Evolutionary conservation across 1,140 invertebrate genomes (phyloP).

Genomic region (Drosophila simulans): DNA sequence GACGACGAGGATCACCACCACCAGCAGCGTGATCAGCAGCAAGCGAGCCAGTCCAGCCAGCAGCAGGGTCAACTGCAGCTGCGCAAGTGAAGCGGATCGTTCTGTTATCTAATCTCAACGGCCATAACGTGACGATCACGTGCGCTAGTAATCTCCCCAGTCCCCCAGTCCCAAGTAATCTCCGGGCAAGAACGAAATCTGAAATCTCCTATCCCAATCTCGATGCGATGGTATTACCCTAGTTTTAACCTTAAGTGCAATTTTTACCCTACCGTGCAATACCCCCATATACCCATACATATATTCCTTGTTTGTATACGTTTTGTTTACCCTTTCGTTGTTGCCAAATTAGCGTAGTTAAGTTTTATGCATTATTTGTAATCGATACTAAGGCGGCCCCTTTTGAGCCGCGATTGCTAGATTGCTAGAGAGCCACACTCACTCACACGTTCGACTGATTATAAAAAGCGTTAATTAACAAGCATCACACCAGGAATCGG

Average conservation of each 20-base stretch:
- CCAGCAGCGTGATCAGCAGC: slow-evolving; percentile 53
- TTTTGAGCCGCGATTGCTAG: slow-evolving; percentile 12
- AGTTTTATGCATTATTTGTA: slow-evolving; percentile 62
- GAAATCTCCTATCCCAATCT: slow-evolving; percentile 31
- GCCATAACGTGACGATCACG: slow-evolving; percentile 68
- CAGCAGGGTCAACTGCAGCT: slow-evolving; percentile 65
- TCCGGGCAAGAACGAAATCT: slow-evolving; percentile 39
- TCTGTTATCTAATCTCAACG: slow-evolving; percentile 78
- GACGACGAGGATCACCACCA: slow-evolving; percentile 86
- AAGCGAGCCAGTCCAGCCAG: slow-evolving; percentile 46
- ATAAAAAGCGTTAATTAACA: slow-evolving; percentile 52
- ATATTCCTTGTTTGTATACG: slow-evolving; percentile 24
- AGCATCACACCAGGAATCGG: slow-evolving; percentile 48
- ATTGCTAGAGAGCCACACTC: slow-evolving; percentile 23
- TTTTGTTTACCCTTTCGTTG: slow-evolving; percentile 58
- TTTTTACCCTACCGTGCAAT: slow-evolving; percentile 67
- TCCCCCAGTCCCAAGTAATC: slow-evolving; percentile 34
- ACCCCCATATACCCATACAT: slow-evolving; percentile 7
- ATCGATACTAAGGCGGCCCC: slow-evolving; percentile 6
- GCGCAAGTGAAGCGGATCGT: slow-evolving; percentile 61
- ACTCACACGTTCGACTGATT: slow-evolving; percentile 62
- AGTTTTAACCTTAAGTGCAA: slow-evolving; percentile 77
- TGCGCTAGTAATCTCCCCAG: slow-evolving; percentile 49
- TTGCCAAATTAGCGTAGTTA: slow-evolving; percentile 79
- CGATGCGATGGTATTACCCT: slow-evolving; percentile 49